Evolutionary conservation across 2,113 vertebrate genomes (phyloP).

Genomic region (Aspidoscelis tigris): DNA sequence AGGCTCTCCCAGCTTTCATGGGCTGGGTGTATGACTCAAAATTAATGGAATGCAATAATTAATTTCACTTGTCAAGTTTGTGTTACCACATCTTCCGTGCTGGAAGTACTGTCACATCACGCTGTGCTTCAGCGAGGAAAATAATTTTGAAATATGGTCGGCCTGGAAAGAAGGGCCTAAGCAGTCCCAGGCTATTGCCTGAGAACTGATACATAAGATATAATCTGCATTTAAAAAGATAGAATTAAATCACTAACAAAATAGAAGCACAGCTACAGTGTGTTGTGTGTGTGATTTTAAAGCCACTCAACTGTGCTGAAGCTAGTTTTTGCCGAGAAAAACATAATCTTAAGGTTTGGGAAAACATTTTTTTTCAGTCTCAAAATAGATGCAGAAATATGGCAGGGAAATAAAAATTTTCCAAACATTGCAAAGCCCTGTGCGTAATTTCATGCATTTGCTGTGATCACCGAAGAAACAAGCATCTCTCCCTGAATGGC

Average conservation of each 20-base stretch:
- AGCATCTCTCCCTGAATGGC: too few relatives aligned
- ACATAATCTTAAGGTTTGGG: background rate
- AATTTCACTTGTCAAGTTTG: constrained; percentile 73
- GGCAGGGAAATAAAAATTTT: background rate
- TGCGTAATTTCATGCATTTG: background rate
- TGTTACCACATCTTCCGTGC: constrained; percentile 67
- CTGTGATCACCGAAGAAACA: too few relatives aligned
- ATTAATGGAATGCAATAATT: constrained; percentile 77
- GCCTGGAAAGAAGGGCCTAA: constrained; percentile 30
- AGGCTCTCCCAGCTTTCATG: constrained; percentile 66
- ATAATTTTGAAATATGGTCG: constrained; percentile 60
- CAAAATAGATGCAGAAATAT: background rate
- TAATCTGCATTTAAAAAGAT: constrained; percentile 22
- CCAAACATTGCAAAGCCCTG: background rate
- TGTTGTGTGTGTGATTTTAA: background rate
- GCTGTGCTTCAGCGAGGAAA: constrained; percentile 1
- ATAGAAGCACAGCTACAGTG: background rate
- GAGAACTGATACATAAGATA: constrained; percentile 19
- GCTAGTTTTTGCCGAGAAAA: background rate
- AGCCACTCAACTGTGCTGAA: background rate
- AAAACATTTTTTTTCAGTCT: background rate
- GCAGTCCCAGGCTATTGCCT: constrained; percentile 38
- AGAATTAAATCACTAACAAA: background rate
- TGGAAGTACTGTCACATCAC: constrained; percentile 68
- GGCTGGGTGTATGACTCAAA: constrained; percentile 70